These are phyloP conservation scores for Girardinichthys multiradiatus DNA, from an alignment of 2,113 vertebrate genomes.

Conservation along the genomic window DNA sequence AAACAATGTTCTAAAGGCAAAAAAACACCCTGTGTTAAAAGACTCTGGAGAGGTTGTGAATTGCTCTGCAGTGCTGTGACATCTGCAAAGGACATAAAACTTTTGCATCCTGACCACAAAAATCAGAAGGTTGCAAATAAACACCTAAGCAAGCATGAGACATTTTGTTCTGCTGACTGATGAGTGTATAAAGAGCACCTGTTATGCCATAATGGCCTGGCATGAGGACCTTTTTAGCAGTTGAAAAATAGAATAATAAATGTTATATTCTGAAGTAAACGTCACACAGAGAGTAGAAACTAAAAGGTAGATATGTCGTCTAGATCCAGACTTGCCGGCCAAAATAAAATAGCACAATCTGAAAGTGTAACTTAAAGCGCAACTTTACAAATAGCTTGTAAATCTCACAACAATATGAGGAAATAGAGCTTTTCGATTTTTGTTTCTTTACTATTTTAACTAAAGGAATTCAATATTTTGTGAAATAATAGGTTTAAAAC, in stretches of 20 bases:
- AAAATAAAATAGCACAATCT: neutral
- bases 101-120: neutral
- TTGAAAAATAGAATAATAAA: neutral
- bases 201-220: neutral
- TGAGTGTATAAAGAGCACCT: neutral
- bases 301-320: neutral
- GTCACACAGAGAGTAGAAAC: neutral
- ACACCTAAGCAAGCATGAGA: neutral
- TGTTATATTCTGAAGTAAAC: neutral
- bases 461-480: neutral
- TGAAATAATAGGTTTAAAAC: neutral
- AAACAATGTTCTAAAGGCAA: neutral
- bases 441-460: neutral
- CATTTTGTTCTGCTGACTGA: neutral
- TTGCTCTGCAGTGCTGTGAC: neutral
- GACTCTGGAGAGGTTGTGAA: no score
- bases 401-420: neutral
- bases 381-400: neutral
- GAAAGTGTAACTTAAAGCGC: neutral
- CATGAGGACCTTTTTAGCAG: neutral
- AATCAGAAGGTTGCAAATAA: neutral
- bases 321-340: neutral
- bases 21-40: neutral
- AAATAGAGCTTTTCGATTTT: neutral
- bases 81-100: neutral